Evolutionary conservation across 2,797 vertebrate genomes (phyloP), one percentile per base, ranked within the genome.

Genomic region (Eidolon dupreanum): DNA sequence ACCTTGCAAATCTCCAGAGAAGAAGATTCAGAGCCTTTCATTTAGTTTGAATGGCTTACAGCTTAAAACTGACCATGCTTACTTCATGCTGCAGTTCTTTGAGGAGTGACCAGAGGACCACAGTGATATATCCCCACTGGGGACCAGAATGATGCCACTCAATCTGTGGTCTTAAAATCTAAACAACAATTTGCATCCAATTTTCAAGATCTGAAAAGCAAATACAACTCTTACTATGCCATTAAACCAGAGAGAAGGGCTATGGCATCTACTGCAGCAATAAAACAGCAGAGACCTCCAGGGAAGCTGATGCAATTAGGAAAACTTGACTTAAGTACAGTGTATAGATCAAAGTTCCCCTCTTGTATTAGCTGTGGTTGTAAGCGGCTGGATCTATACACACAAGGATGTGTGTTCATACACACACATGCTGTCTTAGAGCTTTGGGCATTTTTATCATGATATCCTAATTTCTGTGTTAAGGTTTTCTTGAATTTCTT

Each of bases 281-380:
- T 74, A 70, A 92, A 96, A 33, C 79, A 91, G 46, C 74, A 65
- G 55, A 90, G 65, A 89, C 79, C 95, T 91, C 73, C 43, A 93
- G 94, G 82, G 85, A 93, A 91, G 83, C 81, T 59, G 46, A 88
- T 65, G 28, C 75, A 89, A 82, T 90, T 84, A 95, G 77, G 75
- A 89, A 93, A 97, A 93, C 75, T 57, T 97, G 79, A 94, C 92
- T 96, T 95, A 96, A 97, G 63, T 89, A 88, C 81, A 96, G 71
- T 71, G n/a, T 79, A 66, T 92, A 93, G 70, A 96, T 93, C 81
- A 93, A 79, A 93, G 83, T 89, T 89, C 19, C 43, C 71, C 49
- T 86, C 61, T 92, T 6, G 26, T 83, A n/a, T 61, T 74, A 63
- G 51, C 63, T 93, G 6, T 70, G 70, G 66, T 75, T 95, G 31